Evolutionary conservation across 2,888 invertebrate genomes (phyloP).

Genomic region (Eutolmus rufibarbis): DNA sequence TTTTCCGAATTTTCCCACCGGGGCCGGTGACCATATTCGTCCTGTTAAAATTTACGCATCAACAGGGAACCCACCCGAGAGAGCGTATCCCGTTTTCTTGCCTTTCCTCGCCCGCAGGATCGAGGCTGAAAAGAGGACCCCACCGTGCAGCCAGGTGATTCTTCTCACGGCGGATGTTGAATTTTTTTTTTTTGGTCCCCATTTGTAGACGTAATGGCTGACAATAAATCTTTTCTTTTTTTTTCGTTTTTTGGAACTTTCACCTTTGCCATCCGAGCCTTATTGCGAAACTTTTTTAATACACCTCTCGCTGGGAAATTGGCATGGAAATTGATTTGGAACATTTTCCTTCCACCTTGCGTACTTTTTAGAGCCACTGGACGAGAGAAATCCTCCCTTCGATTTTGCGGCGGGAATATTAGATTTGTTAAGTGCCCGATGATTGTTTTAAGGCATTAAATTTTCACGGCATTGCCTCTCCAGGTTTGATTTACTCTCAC

Average conservation of each 20-base stretch:
- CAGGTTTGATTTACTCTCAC: neutral
- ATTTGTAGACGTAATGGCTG: constrained; percentile 46
- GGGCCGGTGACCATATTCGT: constrained; percentile 12
- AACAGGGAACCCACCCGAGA: neutral
- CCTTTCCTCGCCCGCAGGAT: neutral
- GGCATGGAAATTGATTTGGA: constrained; percentile 36
- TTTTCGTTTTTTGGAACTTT: constrained; percentile 22
- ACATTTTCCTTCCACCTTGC: neutral
- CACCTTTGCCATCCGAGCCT: constrained; percentile 24
- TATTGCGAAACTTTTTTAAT: constrained; percentile 47
- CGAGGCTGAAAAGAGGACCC: neutral
- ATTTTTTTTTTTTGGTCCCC: constrained; percentile 44
- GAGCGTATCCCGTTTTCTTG: neutral
- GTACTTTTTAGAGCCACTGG: neutral
- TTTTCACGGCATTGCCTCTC: neutral
- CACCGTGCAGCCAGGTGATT: neutral
- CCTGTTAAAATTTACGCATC: constrained; percentile 10
- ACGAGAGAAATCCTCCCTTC: neutral
- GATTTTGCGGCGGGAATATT: constrained; percentile 28
- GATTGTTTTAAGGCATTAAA: constrained; percentile 33
- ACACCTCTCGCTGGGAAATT: constrained; percentile 34
- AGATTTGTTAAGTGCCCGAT: constrained; percentile 28
- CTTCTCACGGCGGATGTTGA: constrained; percentile 11
- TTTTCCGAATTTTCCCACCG: neutral
- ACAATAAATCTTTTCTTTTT: constrained; percentile 43